A percentile compares a stretch with the other conserved stretches of the same genome.
These are phyloP conservation scores for Calephelis perditalis DNA, from an alignment of 2,888 invertebrate species.

Conservation along the genomic window DNA sequence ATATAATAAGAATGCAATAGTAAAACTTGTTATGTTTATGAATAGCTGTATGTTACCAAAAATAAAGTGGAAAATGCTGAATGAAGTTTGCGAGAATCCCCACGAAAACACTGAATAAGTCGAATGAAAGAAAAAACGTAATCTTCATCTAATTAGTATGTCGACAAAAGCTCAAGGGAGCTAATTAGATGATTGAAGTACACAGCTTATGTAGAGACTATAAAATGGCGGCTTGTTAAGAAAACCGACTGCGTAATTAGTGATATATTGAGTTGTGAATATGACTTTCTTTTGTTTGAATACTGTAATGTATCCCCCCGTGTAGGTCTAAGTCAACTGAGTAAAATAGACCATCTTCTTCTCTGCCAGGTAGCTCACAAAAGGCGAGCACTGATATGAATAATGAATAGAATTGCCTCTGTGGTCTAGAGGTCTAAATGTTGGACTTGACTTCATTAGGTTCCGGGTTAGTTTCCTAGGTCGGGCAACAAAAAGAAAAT, in stretches of 20 bases:
- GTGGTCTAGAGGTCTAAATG: no score
- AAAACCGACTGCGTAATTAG: constrained; percentile 5
- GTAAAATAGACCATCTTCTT: no score
- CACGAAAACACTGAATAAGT: constrained; percentile 3
- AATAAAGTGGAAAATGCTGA: neutral
- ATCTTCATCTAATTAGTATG: constrained; percentile 23
- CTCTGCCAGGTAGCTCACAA: no score
- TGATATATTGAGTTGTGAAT: constrained; percentile 15
- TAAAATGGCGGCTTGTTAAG: constrained; percentile 13
- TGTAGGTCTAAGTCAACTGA: no score
- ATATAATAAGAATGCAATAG: no score
- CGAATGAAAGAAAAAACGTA: constrained; percentile 4
- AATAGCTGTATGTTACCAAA: neutral
- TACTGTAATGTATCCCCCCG: no score
- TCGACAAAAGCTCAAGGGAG: constrained; percentile 22
- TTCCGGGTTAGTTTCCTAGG: no score
- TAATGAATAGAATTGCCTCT: no score
- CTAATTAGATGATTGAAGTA: constrained; percentile 25
- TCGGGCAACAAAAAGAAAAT: no score
- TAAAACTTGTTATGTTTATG: neutral
- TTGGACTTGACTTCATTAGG: no score
- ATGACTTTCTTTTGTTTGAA: neutral
- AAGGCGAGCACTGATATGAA: no score
- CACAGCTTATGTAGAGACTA: constrained; percentile 16
- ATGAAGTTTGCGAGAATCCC: neutral